Evolutionary conservation across 2,888 invertebrate species (phyloP).

Genomic region (Mayetiola destructor): DNA sequence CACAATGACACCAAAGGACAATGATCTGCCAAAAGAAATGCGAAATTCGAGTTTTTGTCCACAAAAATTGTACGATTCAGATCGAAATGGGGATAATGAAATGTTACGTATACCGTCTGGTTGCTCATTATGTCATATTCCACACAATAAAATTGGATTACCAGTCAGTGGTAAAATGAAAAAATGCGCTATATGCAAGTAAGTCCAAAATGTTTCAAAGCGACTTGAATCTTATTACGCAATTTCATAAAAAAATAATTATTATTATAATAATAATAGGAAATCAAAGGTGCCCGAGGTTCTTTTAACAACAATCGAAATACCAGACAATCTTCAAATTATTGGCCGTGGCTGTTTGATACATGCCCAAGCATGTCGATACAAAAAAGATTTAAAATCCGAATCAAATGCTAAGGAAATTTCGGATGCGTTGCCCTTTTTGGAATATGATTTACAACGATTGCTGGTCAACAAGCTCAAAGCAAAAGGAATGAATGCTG

Average conservation of each 20-base stretch:
- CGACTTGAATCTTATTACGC: background rate
- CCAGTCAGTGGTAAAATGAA: constrained; percentile 49
- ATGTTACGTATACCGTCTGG: background rate
- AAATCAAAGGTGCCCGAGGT: constrained; percentile 82
- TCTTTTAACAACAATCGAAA: constrained; percentile 74
- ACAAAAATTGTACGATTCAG: background rate
- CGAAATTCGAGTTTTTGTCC: background rate
- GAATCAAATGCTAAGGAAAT: constrained; percentile 87
- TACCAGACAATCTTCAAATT: constrained; percentile 58
- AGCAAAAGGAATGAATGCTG: constrained; percentile 88
- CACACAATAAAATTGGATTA: constrained; percentile 57
- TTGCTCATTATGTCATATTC: constrained; percentile 56
- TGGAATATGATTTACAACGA: constrained; percentile 90
- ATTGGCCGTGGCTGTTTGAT: constrained; percentile 54
- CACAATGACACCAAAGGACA: background rate
- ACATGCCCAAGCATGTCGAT: constrained; percentile 60
- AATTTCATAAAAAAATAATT: constrained; percentile 15
- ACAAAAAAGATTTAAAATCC: constrained; percentile 61
- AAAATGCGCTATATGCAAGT: constrained; percentile 59
- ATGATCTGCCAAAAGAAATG: background rate
- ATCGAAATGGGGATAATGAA: background rate
- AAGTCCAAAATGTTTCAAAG: constrained; percentile 23
- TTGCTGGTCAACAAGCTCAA: constrained; percentile 78
- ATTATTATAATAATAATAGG: constrained; percentile 37
- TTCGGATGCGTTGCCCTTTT: constrained; percentile 84